Conservation (phyloP, 1,140 invertebrate genomes). For the Hetaerina americana region DNA sequence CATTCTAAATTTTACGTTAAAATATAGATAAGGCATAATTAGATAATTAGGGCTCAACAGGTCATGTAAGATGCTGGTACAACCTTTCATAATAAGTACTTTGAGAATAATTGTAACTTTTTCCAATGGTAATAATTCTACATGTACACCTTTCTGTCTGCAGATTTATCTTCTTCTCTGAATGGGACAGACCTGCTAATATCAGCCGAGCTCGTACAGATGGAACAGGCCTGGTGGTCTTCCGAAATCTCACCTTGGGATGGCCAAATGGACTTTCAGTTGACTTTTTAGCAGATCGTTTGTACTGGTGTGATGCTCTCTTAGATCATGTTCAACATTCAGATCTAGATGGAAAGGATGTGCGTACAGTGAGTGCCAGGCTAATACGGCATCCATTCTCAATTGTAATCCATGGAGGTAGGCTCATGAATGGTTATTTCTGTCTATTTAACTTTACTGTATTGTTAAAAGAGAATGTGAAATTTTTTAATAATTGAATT, state of each 20-base stretch:
- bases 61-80: not conserved
- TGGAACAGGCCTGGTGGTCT: conserved; percentile 71
- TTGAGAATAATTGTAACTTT: not conserved
- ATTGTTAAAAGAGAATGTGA: too few relatives aligned
- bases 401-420: conserved; percentile 73
- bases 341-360: conserved; percentile 84
- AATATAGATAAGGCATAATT: too few relatives aligned
- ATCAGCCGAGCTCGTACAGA: conserved; percentile 84
- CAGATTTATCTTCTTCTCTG: conserved; percentile 80
- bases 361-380: conserved; percentile 76
- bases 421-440: too few relatives aligned
- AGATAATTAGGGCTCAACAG: too few relatives aligned
- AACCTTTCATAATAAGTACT: not conserved
- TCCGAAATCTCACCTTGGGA: conserved; percentile 83
- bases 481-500: too few relatives aligned
- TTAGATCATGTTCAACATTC: conserved; percentile 93
- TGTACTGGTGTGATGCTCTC: conserved; percentile 93
- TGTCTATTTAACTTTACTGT: too few relatives aligned
- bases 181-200: conserved; percentile 92
- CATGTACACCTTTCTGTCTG: conserved; percentile 12
- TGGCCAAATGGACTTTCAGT: conserved; percentile 94
- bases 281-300: conserved; percentile 69
- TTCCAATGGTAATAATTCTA: conserved; percentile 5
- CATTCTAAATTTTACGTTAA: too few relatives aligned
- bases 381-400: conserved; percentile 92